These are phyloP conservation scores for Drosophila cracens DNA, from an alignment of 2,888 invertebrate genomes.

Conservation along the genomic window DNA sequence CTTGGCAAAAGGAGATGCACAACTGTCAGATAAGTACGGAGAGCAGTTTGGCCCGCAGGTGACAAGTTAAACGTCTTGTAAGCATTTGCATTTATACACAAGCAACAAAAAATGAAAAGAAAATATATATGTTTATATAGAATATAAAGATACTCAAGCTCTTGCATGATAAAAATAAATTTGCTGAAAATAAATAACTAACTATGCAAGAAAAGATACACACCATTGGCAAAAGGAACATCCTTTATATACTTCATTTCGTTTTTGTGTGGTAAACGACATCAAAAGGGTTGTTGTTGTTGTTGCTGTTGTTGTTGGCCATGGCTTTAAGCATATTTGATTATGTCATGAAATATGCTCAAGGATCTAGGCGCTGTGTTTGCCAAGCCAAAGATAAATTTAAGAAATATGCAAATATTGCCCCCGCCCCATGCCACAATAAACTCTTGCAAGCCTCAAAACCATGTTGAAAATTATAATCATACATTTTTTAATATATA, in stretches of 20 bases:
- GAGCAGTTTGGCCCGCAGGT: constrained; percentile 75
- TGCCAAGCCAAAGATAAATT: constrained; percentile 73
- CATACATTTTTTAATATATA: constrained; percentile 35
- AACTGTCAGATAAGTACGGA: constrained; percentile 77
- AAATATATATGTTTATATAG: constrained; percentile 18
- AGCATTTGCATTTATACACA: constrained; percentile 62
- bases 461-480: constrained; percentile 53
- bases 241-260: constrained; percentile 67
- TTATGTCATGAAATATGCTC: constrained; percentile 75
- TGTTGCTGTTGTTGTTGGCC: constrained; percentile 42
- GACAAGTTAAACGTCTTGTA: constrained; percentile 81
- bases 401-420: constrained; percentile 76
- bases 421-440: background rate
- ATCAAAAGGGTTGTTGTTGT: constrained; percentile 68
- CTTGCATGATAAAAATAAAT: constrained; percentile 38
- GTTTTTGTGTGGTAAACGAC: constrained; percentile 41
- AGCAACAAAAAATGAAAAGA: constrained; percentile 20
- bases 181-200: constrained; percentile 59
- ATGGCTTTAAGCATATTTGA: constrained; percentile 79
- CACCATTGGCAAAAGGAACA: constrained; percentile 32
- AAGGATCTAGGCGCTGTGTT: constrained; percentile 45
- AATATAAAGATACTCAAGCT: constrained; percentile 12
- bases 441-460: constrained; percentile 7
- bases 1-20: constrained; percentile 61
- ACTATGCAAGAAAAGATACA: constrained; percentile 41